phyloP scores from a whole-genome alignment of 2,888 invertebrate genomes.

The Scelioninae gen. 1 region DNA sequence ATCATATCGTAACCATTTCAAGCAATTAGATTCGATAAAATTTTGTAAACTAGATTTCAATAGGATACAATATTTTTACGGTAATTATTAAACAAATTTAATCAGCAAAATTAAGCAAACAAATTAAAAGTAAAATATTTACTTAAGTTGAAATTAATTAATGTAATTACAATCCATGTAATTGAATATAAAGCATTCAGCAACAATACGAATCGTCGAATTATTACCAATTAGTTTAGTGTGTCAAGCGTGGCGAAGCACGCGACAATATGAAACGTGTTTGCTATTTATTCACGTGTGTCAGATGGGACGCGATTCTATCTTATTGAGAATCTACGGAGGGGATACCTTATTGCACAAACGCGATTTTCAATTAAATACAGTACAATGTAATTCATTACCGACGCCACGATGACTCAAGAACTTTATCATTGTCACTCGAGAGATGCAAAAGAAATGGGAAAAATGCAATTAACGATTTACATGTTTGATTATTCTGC shows the following conservation, averaged over 20 bases:
- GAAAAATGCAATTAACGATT: conserved; percentile 59
- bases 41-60: no score
- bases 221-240: conserved; percentile 47
- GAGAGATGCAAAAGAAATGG: conserved; percentile 46
- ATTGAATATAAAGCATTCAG: neutral
- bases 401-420: conserved; percentile 42
- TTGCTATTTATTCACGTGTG: conserved; percentile 59
- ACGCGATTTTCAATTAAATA: conserved; percentile 59
- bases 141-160: no score
- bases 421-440: conserved; percentile 57
- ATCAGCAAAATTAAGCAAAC: no score
- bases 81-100: no score
- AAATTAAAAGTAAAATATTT: no score
- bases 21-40: no score
- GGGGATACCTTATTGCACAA: conserved; percentile 43
- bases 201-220: conserved; percentile 29
- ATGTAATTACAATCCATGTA: neutral
- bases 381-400: conserved; percentile 54
- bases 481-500: conserved; percentile 43
- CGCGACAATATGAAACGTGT: conserved; percentile 60
- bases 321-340: conserved; percentile 22
- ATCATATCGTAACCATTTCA: no score
- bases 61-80: no score
- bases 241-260: conserved; percentile 46
- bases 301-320: conserved; percentile 43